These are phyloP conservation scores for Meiosimyza platycephala DNA, from an alignment of 2,888 invertebrate species.

Conservation along the genomic window DNA sequence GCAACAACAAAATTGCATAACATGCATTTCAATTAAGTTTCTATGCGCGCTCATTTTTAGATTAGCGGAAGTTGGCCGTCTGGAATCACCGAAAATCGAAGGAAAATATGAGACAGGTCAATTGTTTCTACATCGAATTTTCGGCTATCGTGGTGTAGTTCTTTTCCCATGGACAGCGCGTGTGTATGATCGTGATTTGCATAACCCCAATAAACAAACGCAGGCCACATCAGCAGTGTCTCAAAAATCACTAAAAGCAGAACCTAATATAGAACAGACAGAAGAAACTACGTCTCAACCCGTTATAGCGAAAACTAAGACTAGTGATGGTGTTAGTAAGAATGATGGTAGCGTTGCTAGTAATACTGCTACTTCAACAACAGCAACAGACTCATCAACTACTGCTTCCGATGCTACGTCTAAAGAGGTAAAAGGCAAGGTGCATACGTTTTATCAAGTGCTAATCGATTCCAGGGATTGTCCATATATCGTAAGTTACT, in stretches of 20 bases:
- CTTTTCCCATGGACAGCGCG: slow-evolving; percentile 97
- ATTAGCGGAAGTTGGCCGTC: slow-evolving; percentile 92
- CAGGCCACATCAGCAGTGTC: slow-evolving; percentile 25
- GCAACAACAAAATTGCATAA: slow-evolving; percentile 54
- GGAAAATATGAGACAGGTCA: slow-evolving; percentile 97
- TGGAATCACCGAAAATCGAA: slow-evolving; percentile 84
- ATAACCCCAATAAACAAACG: slow-evolving; percentile 72
- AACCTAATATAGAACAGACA: not conserved
- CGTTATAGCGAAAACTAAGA: slow-evolving; percentile 16
- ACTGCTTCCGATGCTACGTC: slow-evolving; percentile 69
- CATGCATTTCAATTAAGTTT: not conserved
- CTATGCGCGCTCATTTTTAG: slow-evolving; percentile 67
- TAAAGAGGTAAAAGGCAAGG: slow-evolving; percentile 89
- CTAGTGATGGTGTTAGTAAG: slow-evolving; percentile 29
- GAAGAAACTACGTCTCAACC: not conserved
- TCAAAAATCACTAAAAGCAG: slow-evolving; percentile 3
- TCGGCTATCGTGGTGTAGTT: slow-evolving; percentile 97
- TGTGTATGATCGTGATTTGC: slow-evolving; percentile 90
- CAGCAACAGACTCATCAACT: not conserved
- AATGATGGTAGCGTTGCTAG: not conserved
- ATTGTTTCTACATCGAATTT: slow-evolving; percentile 94
- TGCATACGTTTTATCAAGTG: slow-evolving; percentile 97
- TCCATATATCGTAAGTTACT: slow-evolving; percentile 78
- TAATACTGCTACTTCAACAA: not conserved
- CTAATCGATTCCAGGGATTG: slow-evolving; percentile 97